Evolutionary conservation across 1,140 invertebrate species (phyloP).

Genomic region (Lepidurus packardi): DNA sequence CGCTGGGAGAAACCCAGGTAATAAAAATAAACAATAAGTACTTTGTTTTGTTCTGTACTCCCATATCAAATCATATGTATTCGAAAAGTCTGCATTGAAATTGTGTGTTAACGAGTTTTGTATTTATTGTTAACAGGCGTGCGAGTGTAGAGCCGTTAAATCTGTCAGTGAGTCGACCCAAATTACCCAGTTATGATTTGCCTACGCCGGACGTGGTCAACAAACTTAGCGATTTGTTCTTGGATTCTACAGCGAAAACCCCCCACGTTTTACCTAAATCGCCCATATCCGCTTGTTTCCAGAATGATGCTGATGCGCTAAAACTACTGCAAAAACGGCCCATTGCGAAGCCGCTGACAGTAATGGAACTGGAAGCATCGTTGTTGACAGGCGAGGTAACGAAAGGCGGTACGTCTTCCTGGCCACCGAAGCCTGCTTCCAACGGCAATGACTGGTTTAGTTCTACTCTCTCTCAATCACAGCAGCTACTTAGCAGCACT

Average conservation of each 20-base stretch:
- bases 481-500: neutral
- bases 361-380: constrained; percentile 34
- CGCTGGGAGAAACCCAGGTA: neutral
- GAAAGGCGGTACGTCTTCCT: neutral
- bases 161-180: neutral
- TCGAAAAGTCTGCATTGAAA: neutral
- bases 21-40: neutral
- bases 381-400: constrained; percentile 23
- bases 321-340: neutral
- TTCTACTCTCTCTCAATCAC: neutral
- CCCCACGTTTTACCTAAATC: neutral
- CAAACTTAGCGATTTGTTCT: neutral
- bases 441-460: neutral
- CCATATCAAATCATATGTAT: neutral
- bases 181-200: neutral
- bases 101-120: neutral
- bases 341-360: constrained; percentile 33
- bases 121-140: neutral
- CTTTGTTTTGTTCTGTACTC: no score
- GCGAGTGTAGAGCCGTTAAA: neutral
- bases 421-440: constrained; percentile 24
- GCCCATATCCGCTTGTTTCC: neutral
- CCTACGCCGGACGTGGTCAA: constrained; percentile 11
- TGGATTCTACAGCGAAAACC: neutral
- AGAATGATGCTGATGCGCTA: neutral